phyloP scores from a whole-genome alignment of 53 echinoderm and acorn worm genomes.

The Holothuria leucospilota region DNA sequence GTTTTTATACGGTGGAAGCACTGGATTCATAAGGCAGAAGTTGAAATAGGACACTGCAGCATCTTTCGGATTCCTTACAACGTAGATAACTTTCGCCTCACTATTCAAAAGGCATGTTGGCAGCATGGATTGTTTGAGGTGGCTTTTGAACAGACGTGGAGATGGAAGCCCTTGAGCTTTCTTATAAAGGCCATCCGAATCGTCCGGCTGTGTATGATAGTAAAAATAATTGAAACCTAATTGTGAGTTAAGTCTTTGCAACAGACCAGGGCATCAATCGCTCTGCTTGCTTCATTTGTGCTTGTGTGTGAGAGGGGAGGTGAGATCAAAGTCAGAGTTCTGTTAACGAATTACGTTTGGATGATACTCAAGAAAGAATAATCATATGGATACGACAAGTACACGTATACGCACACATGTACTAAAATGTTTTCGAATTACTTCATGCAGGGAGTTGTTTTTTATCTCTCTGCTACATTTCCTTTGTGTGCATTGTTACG shows the following conservation, averaged over 20 bases:
- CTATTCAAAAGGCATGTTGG: background rate
- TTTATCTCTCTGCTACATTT: too few species aligned
- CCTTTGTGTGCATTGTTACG: too few species aligned
- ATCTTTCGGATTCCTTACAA: conserved; percentile 20
- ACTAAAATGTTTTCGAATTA: too few species aligned
- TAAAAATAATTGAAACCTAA: background rate
- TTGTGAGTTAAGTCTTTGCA: background rate
- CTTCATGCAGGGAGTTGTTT: too few species aligned
- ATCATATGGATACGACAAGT: too few species aligned
- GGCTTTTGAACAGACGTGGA: conserved; percentile 4
- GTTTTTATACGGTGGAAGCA: background rate
- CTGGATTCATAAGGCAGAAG: background rate
- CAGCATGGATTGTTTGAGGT: background rate
- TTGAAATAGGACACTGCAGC: background rate
- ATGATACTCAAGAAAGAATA: too few species aligned
- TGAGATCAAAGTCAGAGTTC: too few species aligned
- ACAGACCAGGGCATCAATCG: background rate
- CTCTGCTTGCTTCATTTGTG: too few species aligned
- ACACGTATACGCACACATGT: too few species aligned
- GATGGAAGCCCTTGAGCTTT: background rate
- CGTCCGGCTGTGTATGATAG: background rate
- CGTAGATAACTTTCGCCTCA: conserved; percentile 8
- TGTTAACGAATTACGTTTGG: too few species aligned
- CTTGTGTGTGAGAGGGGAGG: too few species aligned
- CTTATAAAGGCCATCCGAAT: background rate